Evolutionary conservation across 1,140 invertebrate species (phyloP), one percentile per base, ranked within the genome.

Genomic region (Melanaphis sacchari): DNA sequence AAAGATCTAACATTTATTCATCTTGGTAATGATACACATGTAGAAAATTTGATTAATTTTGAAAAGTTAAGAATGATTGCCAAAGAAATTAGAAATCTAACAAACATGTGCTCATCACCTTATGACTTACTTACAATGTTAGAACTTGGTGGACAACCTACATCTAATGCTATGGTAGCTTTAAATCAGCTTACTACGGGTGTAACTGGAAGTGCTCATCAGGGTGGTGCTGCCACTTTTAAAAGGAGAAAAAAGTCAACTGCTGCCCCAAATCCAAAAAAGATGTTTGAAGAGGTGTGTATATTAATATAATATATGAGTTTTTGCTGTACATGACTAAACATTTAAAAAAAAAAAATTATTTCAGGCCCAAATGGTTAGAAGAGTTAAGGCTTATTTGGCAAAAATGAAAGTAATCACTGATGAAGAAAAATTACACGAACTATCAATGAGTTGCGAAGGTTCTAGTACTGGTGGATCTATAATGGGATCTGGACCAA

Each of bases 1-100:
- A 99, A 99, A 96, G 99, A 99, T 96, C 96, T 99, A 93, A 99
- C 99, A 38, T 99, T 99, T 95, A 99, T 99, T 94, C 98, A 99
- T 95, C 96, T 99, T 94, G 99, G 99, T 26, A 99, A 99, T 96
- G 98, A 99, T 95, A 98, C 98, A 0, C 96, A 97, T 94, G 97
- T 99, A 9, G 99, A 99, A 95, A 96, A 97, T 66, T 96, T 99
- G 94, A 97, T 99, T 15, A 99, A 99, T 96, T 99, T 99, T 95
- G 99, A 99, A 95, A 99, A 99, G 95, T 95, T 99, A 84, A 96
- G 99, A 94, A 99, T 99, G 98, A 98, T 99, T 94, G 98, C 99
- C 9, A 99, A 99, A 95, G 99, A 99, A 96, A 98, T 99, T 24
- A 96, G 99, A 94, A 97, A 98, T 87, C 96, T 99, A 36, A 98